Evolutionary conservation across 2,888 invertebrate genomes (phyloP).

Genomic region (Atrina japonica): DNA sequence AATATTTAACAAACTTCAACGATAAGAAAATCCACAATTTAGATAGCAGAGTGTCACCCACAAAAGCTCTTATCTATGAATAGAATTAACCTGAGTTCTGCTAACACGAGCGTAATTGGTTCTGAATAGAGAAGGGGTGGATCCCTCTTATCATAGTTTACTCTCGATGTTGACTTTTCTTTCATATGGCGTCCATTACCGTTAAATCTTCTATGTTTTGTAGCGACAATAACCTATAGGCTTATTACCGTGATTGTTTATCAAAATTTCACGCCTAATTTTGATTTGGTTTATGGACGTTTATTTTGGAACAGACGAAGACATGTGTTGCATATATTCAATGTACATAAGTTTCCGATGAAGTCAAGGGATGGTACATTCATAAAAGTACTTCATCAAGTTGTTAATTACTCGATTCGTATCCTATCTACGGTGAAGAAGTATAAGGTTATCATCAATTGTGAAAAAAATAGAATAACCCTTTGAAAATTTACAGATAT

Average conservation of each 20-base stretch:
- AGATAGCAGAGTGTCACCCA: constrained; percentile 10
- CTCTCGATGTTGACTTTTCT: constrained; percentile 32
- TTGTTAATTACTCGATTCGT: no score
- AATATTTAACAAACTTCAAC: no score
- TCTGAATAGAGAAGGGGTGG: constrained; percentile 39
- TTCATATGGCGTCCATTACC: constrained; percentile 24
- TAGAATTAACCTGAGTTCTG: constrained; percentile 25
- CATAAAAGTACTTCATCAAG: no score
- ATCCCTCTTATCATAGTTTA: constrained; percentile 41
- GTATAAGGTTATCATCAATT: no score
- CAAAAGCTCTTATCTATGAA: constrained; percentile 12
- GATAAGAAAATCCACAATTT: no score
- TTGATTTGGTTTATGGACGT: background rate
- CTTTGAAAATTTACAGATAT: no score
- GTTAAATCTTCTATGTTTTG: constrained; percentile 10
- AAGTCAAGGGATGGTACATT: no score
- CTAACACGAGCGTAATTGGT: constrained; percentile 37
- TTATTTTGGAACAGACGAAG: background rate
- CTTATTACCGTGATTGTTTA: constrained; percentile 24
- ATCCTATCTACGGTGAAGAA: no score
- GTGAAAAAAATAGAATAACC: no score
- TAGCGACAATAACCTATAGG: constrained; percentile 18
- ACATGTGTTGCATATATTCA: background rate
- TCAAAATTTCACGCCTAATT: constrained; percentile 25
- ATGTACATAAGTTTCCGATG: no score